Conservation (phyloP, 2,113 vertebrate species). For the Hiodon alosoides region DNA sequence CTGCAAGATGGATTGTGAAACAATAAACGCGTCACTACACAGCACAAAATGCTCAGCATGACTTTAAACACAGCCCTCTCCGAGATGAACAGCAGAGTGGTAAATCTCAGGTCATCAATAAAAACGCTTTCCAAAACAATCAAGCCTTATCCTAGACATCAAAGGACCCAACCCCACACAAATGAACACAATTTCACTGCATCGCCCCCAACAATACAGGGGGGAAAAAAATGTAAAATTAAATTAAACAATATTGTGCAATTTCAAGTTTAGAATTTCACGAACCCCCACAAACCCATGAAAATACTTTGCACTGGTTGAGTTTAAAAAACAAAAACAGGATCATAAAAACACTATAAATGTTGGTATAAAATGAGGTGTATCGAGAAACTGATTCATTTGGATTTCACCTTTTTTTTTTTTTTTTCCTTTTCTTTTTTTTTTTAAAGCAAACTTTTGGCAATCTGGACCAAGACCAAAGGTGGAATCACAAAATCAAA, state of each 20-base stretch:
- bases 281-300: conserved; percentile 1
- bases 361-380: conserved; percentile 10
- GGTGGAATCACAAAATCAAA: background rate
- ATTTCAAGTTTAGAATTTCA: background rate
- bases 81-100: background rate
- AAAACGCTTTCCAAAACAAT: background rate
- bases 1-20: conserved; percentile 2
- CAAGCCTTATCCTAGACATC: background rate
- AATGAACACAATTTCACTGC: conserved; percentile 4
- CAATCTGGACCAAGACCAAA: conserved; percentile 8
- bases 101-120: background rate
- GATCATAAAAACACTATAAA: background rate
- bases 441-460: conserved; percentile 4
- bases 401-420: background rate
- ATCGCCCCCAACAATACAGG: conserved; percentile 3
- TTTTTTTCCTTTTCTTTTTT: background rate
- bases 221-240: background rate
- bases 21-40: background rate
- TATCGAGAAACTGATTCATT: conserved; percentile 1
- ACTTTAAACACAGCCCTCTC: conserved; percentile 6
- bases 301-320: background rate
- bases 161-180: background rate
- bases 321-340: background rate
- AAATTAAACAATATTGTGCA: background rate
- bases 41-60: background rate